phyloP scores from a whole-genome alignment of 1,140 invertebrate species.

The Bradynema listronoti region DNA sequence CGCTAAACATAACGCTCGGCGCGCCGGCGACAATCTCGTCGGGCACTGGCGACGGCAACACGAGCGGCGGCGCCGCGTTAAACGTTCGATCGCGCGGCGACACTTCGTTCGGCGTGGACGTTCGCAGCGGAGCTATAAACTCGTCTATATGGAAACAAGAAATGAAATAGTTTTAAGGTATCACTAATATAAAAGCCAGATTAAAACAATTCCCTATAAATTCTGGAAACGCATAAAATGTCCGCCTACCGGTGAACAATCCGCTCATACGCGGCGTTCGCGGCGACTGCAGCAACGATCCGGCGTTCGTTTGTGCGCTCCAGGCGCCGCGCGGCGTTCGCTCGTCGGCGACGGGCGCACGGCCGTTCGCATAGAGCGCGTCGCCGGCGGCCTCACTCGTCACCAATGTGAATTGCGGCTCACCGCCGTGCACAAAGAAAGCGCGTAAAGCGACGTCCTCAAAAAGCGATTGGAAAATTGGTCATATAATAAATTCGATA shows the following conservation, averaged over 20 bases:
- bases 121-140: conserved; percentile 21
- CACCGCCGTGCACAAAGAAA: conserved; percentile 28
- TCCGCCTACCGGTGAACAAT: no score
- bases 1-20: conserved; percentile 68
- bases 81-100: background rate
- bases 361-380: no score
- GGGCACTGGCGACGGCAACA: conserved; percentile 13
- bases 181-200: no score
- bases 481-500: background rate
- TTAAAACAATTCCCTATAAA: no score
- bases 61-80: conserved; percentile 1
- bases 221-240: no score
- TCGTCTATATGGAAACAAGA: no score
- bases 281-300: no score
- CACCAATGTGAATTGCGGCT: conserved; percentile 19
- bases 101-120: conserved; percentile 23
- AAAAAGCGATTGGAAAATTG: no score
- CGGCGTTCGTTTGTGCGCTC: no score
- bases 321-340: background rate
- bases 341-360: background rate
- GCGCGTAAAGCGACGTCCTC: conserved; percentile 29
- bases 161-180: no score
- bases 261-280: no score
- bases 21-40: conserved; percentile 44
- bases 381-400: background rate